Percentiles rank a stretch among this genome's conserved stretches.
phyloP scores from a whole-genome alignment of 2,113 vertebrate species.

The Urocynchramus pylzowi region DNA sequence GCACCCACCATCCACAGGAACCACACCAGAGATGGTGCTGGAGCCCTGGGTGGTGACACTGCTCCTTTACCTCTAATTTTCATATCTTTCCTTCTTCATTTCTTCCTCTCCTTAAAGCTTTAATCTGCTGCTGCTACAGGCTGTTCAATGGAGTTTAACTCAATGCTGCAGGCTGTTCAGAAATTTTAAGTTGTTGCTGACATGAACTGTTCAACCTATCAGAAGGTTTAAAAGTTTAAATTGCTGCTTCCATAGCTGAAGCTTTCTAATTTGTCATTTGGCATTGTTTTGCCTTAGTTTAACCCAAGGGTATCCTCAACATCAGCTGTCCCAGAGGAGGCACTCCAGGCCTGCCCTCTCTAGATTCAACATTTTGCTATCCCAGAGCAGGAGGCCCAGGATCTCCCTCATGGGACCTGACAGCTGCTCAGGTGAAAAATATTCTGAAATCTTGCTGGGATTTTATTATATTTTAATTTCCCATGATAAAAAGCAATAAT shows the following conservation, averaged over 20 bases:
- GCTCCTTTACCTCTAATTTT: neutral
- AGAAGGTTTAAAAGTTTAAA: neutral
- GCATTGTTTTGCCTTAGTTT: neutral
- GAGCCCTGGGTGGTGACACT: neutral
- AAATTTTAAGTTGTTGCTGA: neutral
- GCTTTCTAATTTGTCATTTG: neutral
- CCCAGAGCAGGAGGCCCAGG: neutral
- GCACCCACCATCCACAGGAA: neutral
- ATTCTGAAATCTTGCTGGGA: neutral
- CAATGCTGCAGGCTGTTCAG: fast-evolving
- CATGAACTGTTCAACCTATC: neutral
- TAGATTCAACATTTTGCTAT: neutral
- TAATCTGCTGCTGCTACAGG: neutral
- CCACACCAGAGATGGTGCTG: neutral
- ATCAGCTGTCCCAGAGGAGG: neutral
- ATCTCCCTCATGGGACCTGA: fast-evolving
- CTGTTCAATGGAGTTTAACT: neutral
- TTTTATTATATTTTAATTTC: neutral
- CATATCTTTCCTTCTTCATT: neutral
- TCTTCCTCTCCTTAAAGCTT: neutral
- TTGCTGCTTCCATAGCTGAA: neutral
- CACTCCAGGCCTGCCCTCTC: neutral
- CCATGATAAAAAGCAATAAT: neutral
- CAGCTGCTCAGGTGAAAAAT: neutral
- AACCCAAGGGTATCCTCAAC: neutral